Base-by-base conservation (phyloP, 2,888 invertebrate genomes). In the Choreutis nemorana region DNA sequence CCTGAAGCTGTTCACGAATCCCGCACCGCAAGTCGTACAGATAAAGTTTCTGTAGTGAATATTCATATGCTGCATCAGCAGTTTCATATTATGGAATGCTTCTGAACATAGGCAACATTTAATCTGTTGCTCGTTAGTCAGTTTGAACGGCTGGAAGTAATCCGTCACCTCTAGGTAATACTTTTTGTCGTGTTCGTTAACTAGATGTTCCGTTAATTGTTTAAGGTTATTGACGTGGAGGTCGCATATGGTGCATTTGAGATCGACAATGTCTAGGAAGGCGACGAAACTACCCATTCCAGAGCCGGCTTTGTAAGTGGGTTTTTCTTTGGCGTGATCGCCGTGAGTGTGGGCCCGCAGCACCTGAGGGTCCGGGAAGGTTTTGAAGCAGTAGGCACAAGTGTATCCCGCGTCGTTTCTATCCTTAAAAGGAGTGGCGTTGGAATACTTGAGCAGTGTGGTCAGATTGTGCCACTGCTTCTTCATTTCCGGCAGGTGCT, bases 61-160 rank as follows among this genome's bases (percentile, higher is more conserved):
- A 26, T 78, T 77, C 78, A 78, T 78, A 22, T 78, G 78, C 15
- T 72, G 75, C 64, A 70, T 72, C 7, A 78, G 32, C 1, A 66
- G 35, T 35, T 68, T 73, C 71, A 77, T 75, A 14, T 70, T 77
- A 35, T 73, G 68, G 27, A 62, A 78, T 0, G 51, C 52, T 31
- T 73, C 71, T 18, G 45, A 47, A 38, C 77, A 75, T 0, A 75
- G 48, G 20, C 71, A 71, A 37, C 78, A 78, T 30, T 62, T 57
- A 3, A 75, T 66, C 18, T 62, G 62, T 32, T 59, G 62, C 21
- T 67, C 71, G 21, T 55, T 62, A 0, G 62, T 60, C 24, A 75
- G 38, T 38, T 71, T 66, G 39, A 57, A 70, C 1, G 67, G 68
- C 33, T 67, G 64, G 31, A 70, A 70, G 32, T 77, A 75, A 22